Evolutionary conservation across 2,797 vertebrate species (phyloP), one percentile per base, ranked within the genome.

Genomic region (Poeciliopsis presidionis): DNA sequence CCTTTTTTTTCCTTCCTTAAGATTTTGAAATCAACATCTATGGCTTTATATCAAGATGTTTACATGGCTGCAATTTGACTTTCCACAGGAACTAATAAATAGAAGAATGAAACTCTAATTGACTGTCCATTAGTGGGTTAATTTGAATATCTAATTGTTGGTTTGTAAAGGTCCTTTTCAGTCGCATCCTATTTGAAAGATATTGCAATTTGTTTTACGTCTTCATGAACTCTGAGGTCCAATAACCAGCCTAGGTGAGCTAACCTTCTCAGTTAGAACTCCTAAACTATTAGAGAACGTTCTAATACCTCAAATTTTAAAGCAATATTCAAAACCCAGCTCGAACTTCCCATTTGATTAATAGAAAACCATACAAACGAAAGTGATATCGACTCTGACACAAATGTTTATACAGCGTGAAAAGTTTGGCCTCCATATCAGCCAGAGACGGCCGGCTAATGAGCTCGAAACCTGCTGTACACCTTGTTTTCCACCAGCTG

Each of bases 401-500:
- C 39, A 69, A 69, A 69, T 69, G 39, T 39, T 75, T 36, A 73
- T 63, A 43, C 61, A 84, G 11, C 25, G 7, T 18, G 57, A 76
- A 87, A 86, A 83, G 75, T 73, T 86, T 84, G 76, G 74, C 76
- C 69, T 81, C 82, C 49, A 25, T 74, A 83, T 77, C 86, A 87
- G 77, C 69, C 84, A 80, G 82, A 61, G 75, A 78, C 51, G 81
- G 72, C 73, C 63, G 8, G 76, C 91, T 92, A 93, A 92, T 90
- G 88, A 93, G 90, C 83, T 22, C 0, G 77, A 84, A 90, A 89
- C 90, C 90, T 92, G 90, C 93, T 92, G 91, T 87, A 91, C 89
- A 89, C 88, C 89, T 88, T 88, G 84, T 89, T 91, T 89, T 81
- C 79, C 87, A 90, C 89, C 91, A 93, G 90, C 93, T 94, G 92